These are phyloP conservation scores for Carabus problematicus DNA, from an alignment of 2,888 invertebrate species.

Conservation along the genomic window DNA sequence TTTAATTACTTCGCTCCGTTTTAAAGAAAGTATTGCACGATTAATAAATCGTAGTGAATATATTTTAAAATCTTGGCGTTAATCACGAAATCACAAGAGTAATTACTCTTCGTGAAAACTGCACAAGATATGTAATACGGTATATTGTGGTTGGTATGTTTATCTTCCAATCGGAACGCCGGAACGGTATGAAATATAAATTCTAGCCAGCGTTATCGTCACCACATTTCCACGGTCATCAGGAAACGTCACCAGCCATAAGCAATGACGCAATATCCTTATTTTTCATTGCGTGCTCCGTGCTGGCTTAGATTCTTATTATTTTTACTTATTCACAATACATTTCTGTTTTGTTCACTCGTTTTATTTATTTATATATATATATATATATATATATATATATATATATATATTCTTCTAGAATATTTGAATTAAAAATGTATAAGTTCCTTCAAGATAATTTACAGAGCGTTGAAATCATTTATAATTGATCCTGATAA, in stretches of 20 bases:
- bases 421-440: too few species aligned
- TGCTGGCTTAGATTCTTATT: not conserved
- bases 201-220: slow-evolving; percentile 25
- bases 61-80: slow-evolving; percentile 32
- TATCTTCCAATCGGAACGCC: slow-evolving; percentile 28
- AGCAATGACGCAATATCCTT: slow-evolving; percentile 32
- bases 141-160: slow-evolving; percentile 29
- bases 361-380: too few species aligned
- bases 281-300: slow-evolving; percentile 16
- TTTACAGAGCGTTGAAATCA: too few species aligned
- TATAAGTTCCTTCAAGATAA: too few species aligned
- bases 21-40: slow-evolving; percentile 22
- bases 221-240: slow-evolving; percentile 32
- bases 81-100: slow-evolving; percentile 30
- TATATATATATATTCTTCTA: too few species aligned
- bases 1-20: not conserved
- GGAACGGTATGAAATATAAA: slow-evolving; percentile 15
- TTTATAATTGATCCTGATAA: too few species aligned
- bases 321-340: too few species aligned
- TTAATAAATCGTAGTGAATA: slow-evolving; percentile 37
- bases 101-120: slow-evolving; percentile 39
- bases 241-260: slow-evolving; percentile 29
- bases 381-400: too few species aligned
- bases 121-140: slow-evolving; percentile 37
- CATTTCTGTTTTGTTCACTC: too few species aligned